Conservation (phyloP, 1,140 invertebrate species). For the Lepidurus apus region DNA sequence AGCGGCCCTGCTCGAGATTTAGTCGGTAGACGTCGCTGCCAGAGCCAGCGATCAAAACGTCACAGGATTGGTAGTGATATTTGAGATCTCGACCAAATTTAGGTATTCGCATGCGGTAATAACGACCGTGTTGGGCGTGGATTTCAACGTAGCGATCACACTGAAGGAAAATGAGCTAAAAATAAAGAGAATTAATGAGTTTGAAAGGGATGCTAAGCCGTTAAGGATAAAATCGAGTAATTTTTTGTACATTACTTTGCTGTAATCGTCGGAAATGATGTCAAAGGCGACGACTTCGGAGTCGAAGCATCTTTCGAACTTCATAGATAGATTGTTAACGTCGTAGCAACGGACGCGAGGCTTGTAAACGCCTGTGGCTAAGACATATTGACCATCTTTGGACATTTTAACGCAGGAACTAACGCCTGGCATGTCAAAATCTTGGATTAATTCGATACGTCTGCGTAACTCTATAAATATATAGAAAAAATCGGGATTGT, state of each 20-base stretch:
- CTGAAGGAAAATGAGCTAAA: constrained; percentile 56
- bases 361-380: constrained; percentile 94
- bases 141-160: constrained; percentile 80
- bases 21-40: constrained; percentile 89
- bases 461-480: constrained; percentile 62
- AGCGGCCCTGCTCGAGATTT: constrained; percentile 92
- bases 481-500: not conserved
- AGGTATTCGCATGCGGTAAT: constrained; percentile 86
- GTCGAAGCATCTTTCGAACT: constrained; percentile 98
- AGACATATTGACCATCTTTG: constrained; percentile 86
- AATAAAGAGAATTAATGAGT: constrained; percentile 57
- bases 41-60: constrained; percentile 84
- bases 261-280: constrained; percentile 82
- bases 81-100: constrained; percentile 91
- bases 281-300: constrained; percentile 86
- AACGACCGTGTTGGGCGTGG: constrained; percentile 84
- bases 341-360: constrained; percentile 94
- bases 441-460: constrained; percentile 94
- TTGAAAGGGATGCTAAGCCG: constrained; percentile 40
- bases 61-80: constrained; percentile 84
- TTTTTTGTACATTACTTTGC: constrained; percentile 58
- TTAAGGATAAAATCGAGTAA: not conserved
- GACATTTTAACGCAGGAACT: constrained; percentile 79
- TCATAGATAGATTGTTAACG: constrained; percentile 89
- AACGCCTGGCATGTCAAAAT: constrained; percentile 97